Conservation (phyloP, 2,888 invertebrate genomes). For the Lithophane ornitopus region DNA sequence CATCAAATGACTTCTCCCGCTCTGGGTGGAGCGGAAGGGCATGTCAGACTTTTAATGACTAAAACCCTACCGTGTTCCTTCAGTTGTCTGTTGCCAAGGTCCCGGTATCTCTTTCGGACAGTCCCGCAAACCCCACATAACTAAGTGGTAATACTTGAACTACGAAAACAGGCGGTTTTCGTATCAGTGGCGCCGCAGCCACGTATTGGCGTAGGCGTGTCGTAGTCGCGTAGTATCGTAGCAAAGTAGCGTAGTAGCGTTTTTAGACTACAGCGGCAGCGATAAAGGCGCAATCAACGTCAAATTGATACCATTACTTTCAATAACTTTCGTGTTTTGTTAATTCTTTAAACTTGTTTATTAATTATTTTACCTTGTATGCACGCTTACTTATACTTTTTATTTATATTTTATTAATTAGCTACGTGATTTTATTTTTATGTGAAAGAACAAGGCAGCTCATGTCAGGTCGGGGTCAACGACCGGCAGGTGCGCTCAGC, state of each 20-base stretch:
- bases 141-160: background rate
- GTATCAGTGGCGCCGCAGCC: background rate
- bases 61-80: too few species aligned
- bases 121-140: background rate
- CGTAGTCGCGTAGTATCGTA: background rate
- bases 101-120: too few species aligned
- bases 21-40: too few species aligned
- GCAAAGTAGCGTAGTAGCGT: background rate
- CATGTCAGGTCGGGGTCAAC: conserved; percentile 46
- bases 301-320: background rate
- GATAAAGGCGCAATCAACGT: background rate
- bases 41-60: too few species aligned
- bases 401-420: background rate
- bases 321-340: background rate
- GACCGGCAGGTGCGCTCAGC: conserved; percentile 69
- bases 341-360: background rate
- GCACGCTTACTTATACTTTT: background rate
- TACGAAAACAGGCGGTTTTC: background rate
- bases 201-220: background rate
- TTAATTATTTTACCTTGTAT: background rate
- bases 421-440: background rate
- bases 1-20: too few species aligned
- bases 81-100: too few species aligned
- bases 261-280: background rate
- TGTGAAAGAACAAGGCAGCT: background rate